Evolutionary conservation across 2,888 invertebrate species (phyloP).

Genomic region (Tholera decimalis): DNA sequence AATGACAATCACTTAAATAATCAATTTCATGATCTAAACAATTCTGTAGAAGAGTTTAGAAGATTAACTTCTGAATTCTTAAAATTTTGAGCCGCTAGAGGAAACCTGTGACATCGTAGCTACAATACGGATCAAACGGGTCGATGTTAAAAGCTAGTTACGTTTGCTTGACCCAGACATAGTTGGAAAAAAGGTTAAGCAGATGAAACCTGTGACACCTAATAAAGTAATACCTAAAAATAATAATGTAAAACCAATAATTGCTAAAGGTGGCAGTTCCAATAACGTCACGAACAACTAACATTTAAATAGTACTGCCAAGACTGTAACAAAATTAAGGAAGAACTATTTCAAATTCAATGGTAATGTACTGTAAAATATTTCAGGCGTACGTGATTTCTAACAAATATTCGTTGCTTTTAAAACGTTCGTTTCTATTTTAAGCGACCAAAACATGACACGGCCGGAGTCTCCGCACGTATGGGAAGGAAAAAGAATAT

Average conservation of each 20-base stretch:
- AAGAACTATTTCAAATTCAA: background rate
- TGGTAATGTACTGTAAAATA: constrained; percentile 6
- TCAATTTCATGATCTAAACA: background rate
- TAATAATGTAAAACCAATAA: too few species aligned
- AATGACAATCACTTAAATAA: background rate
- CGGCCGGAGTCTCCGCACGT: background rate
- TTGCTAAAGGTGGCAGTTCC: background rate
- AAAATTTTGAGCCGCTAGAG: background rate
- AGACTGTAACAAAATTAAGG: background rate
- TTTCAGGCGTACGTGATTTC: constrained; percentile 33
- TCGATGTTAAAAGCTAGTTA: too few species aligned
- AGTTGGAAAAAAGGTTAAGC: too few species aligned
- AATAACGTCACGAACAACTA: background rate
- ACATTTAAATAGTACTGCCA: background rate
- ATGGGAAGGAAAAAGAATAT: background rate
- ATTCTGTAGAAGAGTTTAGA: too few species aligned
- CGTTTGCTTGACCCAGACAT: too few species aligned
- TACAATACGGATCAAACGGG: too few species aligned
- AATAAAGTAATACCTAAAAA: too few species aligned
- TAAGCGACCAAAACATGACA: constrained; percentile 1
- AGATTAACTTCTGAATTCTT: too few species aligned
- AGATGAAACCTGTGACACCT: too few species aligned
- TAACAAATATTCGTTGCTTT: constrained; percentile 19
- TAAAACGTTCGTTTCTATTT: constrained; percentile 41
- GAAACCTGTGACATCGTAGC: background rate